Conservation (phyloP, 2,888 invertebrate genomes). For the Tetranychus truncatus region DNA sequence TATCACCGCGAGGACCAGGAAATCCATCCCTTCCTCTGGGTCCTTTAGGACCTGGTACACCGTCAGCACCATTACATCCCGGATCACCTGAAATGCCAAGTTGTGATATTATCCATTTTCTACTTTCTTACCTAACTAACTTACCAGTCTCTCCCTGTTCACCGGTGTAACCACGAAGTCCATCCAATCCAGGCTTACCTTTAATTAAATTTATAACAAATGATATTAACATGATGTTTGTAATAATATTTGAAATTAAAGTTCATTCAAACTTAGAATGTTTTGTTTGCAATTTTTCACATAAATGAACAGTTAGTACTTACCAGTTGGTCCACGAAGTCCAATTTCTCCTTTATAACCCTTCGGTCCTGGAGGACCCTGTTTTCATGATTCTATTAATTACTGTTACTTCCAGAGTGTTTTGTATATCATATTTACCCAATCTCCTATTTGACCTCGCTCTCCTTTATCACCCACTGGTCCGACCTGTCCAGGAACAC, state of each 20-base stretch:
- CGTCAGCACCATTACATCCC: background rate
- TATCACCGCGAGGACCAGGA: background rate
- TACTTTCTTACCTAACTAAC: no score
- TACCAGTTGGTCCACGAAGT: background rate
- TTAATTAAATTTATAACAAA: no score
- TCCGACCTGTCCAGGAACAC: background rate
- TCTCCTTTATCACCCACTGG: slow-evolving; percentile 3
- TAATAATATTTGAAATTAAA: background rate
- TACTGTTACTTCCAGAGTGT: no score
- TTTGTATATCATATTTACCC: no score
- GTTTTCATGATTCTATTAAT: no score
- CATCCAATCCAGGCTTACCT: background rate
- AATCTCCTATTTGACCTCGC: background rate
- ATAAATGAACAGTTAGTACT: background rate
- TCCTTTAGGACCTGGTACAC: background rate
- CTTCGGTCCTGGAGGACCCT: background rate
- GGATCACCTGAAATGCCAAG: background rate
- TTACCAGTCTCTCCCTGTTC: background rate
- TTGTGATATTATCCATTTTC: no score
- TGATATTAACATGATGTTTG: background rate
- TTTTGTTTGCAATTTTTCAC: background rate
- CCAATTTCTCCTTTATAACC: background rate
- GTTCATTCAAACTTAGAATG: background rate
- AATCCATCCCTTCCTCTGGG: background rate
- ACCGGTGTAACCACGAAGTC: background rate